Conservation (phyloP, 2,888 invertebrate genomes). For the Agrochola circellaris region DNA sequence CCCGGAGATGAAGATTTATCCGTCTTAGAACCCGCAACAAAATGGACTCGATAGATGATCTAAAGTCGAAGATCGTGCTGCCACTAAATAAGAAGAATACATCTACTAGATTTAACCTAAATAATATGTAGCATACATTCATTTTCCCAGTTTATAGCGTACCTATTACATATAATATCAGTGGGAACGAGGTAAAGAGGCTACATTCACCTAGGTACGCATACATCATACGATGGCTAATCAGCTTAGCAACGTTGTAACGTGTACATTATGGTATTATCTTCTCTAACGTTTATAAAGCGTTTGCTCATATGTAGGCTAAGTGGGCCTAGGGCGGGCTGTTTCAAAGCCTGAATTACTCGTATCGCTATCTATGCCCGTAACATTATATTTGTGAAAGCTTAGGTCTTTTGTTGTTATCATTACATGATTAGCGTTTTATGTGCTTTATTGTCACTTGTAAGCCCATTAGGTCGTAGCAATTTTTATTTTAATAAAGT, state of each 20-base stretch:
- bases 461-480: background rate
- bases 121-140: background rate
- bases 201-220: slow-evolving; percentile 5
- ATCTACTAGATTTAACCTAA: background rate
- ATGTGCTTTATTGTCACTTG: slow-evolving; percentile 23
- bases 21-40: background rate
- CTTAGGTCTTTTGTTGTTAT: slow-evolving; percentile 39
- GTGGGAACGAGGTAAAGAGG: slow-evolving; percentile 39
- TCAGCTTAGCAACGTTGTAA: slow-evolving; percentile 42
- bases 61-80: background rate
- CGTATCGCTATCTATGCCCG: slow-evolving; percentile 34
- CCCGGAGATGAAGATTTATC: background rate
- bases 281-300: slow-evolving; percentile 46
- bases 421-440: slow-evolving; percentile 17
- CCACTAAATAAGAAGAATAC: background rate
- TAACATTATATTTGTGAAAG: slow-evolving; percentile 40
- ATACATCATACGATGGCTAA: slow-evolving; percentile 40
- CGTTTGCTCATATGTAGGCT: slow-evolving; percentile 52
- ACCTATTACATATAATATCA: slow-evolving; percentile 18
- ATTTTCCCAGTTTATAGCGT: slow-evolving; percentile 11
- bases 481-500: background rate
- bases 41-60: background rate
- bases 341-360: slow-evolving; percentile 47
- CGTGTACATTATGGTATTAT: slow-evolving; percentile 52
- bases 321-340: slow-evolving; percentile 50